Percentiles rank a stretch among this genome's conserved stretches.
Conservation (phyloP, 2,113 vertebrate species). For the Henicopernis longicauda region DNA sequence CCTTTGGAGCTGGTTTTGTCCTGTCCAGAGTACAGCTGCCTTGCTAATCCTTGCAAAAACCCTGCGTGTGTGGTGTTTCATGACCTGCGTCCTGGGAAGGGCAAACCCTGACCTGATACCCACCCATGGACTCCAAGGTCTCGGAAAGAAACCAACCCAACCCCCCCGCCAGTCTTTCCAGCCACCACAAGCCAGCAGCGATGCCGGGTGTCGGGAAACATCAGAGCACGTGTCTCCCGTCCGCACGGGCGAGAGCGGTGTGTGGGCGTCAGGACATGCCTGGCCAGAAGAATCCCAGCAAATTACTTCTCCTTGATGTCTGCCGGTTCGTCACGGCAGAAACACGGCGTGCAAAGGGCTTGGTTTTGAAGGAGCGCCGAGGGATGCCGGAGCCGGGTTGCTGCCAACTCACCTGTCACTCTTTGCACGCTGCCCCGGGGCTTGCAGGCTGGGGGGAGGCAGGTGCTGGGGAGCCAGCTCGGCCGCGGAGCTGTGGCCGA, state of each 20-base stretch:
- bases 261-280: slow-evolving; percentile 30
- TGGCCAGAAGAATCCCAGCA: slow-evolving; percentile 58
- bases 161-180: neutral
- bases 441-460: neutral
- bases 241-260: neutral
- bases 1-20: neutral
- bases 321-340: slow-evolving; percentile 22
- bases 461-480: neutral
- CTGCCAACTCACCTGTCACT: slow-evolving; percentile 66
- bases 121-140: neutral
- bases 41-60: neutral
- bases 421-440: neutral
- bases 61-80: neutral
- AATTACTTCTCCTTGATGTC: slow-evolving; percentile 64
- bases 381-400: neutral
- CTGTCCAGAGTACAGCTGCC: neutral
- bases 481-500: accelerated
- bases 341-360: slow-evolving; percentile 37
- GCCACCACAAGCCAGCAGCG: neutral
- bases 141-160: neutral
- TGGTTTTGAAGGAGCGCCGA: slow-evolving; percentile 25
- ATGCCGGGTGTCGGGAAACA: slow-evolving; percentile 13
- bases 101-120: neutral
- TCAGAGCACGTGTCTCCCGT: slow-evolving; percentile 54
- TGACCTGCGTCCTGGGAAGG: neutral